Conservation (phyloP, 2,888 invertebrate genomes). For the Copidosoma aretas region DNA sequence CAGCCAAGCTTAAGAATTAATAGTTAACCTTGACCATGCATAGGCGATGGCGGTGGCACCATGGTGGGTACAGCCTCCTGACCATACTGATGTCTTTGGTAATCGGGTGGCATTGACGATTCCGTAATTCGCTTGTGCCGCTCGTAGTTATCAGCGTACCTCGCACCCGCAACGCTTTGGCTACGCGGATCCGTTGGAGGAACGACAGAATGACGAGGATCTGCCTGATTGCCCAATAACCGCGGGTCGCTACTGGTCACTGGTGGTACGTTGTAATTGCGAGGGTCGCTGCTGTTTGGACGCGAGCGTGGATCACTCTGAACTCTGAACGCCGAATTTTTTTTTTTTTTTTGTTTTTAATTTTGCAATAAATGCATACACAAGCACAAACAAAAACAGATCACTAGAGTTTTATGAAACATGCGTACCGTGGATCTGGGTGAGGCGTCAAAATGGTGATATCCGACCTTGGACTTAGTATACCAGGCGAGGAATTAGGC, state of each 20-base stretch:
- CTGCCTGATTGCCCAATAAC: not conserved
- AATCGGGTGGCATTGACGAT: constrained; percentile 13
- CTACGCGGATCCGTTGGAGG: constrained; percentile 5
- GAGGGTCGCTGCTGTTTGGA: constrained; percentile 11
- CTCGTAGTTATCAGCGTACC: constrained; percentile 56
- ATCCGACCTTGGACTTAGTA: constrained; percentile 33
- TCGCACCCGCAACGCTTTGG: constrained; percentile 8
- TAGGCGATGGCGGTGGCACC: constrained; percentile 11
- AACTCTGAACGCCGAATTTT: too few relatives aligned
- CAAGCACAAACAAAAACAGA: not conserved
- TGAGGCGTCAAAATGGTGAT: constrained; percentile 21
- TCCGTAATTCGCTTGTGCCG: constrained; percentile 47
- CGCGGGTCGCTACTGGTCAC: not conserved
- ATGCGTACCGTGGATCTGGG: constrained; percentile 26
- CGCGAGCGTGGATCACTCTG: constrained; percentile 29
- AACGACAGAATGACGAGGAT: constrained; percentile 21
- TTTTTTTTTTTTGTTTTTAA: too few relatives aligned
- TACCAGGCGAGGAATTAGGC: constrained; percentile 19
- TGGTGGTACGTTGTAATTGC: not conserved
- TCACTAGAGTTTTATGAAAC: not conserved
- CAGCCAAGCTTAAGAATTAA: not conserved
- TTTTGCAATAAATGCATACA: not conserved
- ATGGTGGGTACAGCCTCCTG: constrained; percentile 8
- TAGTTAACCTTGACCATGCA: constrained; percentile 21
- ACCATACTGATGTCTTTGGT: constrained; percentile 20